Conservation (phyloP, 2,113 vertebrate species). For the Apodemus sylvaticus region DNA sequence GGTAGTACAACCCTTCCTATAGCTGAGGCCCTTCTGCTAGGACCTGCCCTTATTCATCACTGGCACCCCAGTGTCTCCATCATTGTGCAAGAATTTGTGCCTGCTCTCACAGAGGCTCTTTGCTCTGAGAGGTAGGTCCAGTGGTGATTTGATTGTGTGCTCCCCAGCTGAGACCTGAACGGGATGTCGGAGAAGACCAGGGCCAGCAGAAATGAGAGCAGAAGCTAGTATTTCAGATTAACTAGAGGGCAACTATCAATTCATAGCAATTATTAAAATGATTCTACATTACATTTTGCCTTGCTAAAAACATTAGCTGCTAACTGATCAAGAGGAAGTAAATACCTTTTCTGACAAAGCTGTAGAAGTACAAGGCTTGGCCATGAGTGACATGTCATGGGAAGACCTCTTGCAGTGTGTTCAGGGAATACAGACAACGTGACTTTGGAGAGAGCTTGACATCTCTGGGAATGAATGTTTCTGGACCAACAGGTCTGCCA, state of each 20-base stretch:
- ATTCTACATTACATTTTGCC: neutral
- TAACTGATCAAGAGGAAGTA: neutral
- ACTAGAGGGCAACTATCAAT: neutral
- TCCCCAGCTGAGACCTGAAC: neutral
- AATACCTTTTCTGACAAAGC: neutral
- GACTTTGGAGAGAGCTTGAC: neutral
- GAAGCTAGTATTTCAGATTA: neutral
- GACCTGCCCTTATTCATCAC: too few species aligned
- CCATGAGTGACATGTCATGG: neutral
- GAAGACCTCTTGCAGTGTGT: neutral
- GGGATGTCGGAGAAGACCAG: neutral
- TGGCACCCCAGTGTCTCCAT: neutral
- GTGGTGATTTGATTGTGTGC: neutral
- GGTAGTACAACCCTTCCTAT: neutral
- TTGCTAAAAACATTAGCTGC: neutral
- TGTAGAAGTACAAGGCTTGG: neutral
- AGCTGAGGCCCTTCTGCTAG: neutral
- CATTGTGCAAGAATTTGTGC: neutral
- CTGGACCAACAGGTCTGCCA: neutral
- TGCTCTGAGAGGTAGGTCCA: neutral
- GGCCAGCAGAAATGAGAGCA: neutral
- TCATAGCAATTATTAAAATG: neutral
- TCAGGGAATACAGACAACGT: neutral
- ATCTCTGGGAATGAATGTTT: neutral
- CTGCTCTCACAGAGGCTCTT: neutral